A percentile compares a stretch with the other conserved stretches of the same genome.
Evolutionary conservation across 1,140 invertebrate species (phyloP).

Genomic region (Platorchestia sp.): DNA sequence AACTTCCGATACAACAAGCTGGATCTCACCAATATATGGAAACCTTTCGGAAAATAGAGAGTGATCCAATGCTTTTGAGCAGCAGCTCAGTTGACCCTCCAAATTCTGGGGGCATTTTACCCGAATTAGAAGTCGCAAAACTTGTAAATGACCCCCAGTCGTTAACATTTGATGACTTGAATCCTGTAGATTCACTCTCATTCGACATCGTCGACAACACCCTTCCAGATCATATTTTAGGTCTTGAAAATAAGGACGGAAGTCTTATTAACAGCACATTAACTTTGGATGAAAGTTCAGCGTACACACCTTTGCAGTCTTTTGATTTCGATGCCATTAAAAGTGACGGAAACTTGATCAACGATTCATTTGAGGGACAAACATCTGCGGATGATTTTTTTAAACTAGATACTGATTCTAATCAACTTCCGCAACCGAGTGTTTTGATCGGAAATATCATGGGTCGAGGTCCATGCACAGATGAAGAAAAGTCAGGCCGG

Average conservation of each 20-base stretch:
- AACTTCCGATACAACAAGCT: background rate
- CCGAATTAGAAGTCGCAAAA: background rate
- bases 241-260: background rate
- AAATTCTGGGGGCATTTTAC: background rate
- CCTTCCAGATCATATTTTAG: background rate
- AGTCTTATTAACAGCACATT: background rate
- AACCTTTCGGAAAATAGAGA: background rate
- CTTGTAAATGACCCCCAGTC: background rate
- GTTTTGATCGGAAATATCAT: slow-evolving; percentile 31
- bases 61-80: slow-evolving; percentile 26
- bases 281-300: background rate
- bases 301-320: background rate
- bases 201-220: background rate
- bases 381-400: background rate
- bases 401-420: slow-evolving; percentile 3
- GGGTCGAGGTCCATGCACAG: slow-evolving; percentile 17
- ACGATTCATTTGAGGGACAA: background rate
- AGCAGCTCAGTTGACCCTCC: background rate
- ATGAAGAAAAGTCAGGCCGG: background rate
- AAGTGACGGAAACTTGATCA: background rate
- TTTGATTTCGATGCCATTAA: slow-evolving; percentile 24
- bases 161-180: background rate
- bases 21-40: background rate
- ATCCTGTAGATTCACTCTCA: background rate
- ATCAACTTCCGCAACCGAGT: slow-evolving; percentile 16